Base-by-base conservation (phyloP, 2,888 invertebrate species). In the Caenorhabditis doughertyi region DNA sequence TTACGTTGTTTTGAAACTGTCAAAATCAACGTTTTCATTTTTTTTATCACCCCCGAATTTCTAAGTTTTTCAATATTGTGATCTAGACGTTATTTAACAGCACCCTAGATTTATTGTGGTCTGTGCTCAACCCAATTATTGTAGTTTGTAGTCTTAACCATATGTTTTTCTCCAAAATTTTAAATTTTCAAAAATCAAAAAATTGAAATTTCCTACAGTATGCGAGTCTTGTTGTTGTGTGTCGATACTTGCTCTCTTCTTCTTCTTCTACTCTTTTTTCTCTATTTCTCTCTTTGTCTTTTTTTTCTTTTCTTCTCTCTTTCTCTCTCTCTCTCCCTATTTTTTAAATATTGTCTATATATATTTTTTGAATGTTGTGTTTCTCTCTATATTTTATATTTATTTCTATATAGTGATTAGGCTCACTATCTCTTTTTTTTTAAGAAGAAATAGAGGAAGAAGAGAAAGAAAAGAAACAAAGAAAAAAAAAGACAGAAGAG, bases 171-270 rank as follows among this genome's bases (percentile, higher is more conserved):
- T n/a, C n/a, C n/a, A n/a, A n/a, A n/a, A n/a, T n/a, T n/a, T n/a
- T n/a, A n/a, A n/a, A n/a, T n/a, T n/a, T n/a, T 47, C 44, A 7
- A 42, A 42, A 13, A 35, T 60, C 3, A 47, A 71, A 49, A 58
- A 58, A 47, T 2, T 39, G 39, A 39, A 8, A 39, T 39, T 51
- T 25, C 21, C 21, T 21, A 42, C 27, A 74, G 65, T 35, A 67
- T 67, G 56, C 67, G 74, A 56, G 74, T 65, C 25, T 60, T 58
- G 71, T 55, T 76, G 81, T 81, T 70, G 70, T 71, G 74, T 74
- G 65, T 79, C 55, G 29, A 29, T 65, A 55, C 55, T 70, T 35
- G 65, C 27, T 72, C 77, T 81, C 76, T 77, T 68, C 71, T 71
- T 67, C 65, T 79, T 21, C 51, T 25, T 60, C 68, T 47, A 55